Base-by-base conservation (phyloP, 2,888 invertebrate genomes). In the Drosophila monieri region DNA sequence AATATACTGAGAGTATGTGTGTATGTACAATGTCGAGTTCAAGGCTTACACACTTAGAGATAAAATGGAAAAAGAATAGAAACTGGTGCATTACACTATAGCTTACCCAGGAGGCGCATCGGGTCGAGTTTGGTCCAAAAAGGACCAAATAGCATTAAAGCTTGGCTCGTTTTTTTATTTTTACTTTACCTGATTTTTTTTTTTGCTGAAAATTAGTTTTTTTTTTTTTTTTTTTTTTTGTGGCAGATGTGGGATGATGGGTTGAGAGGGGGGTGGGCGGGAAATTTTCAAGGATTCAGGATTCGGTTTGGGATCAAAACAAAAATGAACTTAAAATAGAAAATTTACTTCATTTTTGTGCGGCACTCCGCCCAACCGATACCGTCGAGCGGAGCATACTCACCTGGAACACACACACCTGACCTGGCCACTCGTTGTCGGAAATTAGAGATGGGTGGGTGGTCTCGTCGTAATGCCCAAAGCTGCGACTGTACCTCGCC, bases 341-440 rank as follows among this genome's bases (percentile, higher is more conserved):
- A 76, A 83, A 88, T 85, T 85, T 58, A 85, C 60, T 57, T 83
- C 77, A 87, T 85, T 83, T 76, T 72, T 51, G 65, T 14, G 43
- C 56, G 21, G 88, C 64, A 89, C 91, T 92, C 90, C 88, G 79
- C 89, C 89, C 92, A 91, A 93, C 93, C 93, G 93, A 93, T 93
- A 93, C 93, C 92, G 92, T 92, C 90, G 91, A 90, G 89, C 91
- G 91, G 92, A 91, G 90, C 85, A 92, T 93, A 93, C 93, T 93
- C 92, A 93, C 93, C 90, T 90, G 88, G 10, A 27, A 41, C 52
- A 57, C n/a, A n/a, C n/a, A n/a, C n/a, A n/a, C n/a, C n/a, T n/a
- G n/a, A n/a, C 57, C 57, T 27, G 27, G 9, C 9, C 27, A 9
- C 27, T 27, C 27, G 27, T 27, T 48, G 6, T 12, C 2, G 18